Evolutionary conservation across 2,113 vertebrate species (phyloP).

Genomic region (Pedetes capensis): DNA sequence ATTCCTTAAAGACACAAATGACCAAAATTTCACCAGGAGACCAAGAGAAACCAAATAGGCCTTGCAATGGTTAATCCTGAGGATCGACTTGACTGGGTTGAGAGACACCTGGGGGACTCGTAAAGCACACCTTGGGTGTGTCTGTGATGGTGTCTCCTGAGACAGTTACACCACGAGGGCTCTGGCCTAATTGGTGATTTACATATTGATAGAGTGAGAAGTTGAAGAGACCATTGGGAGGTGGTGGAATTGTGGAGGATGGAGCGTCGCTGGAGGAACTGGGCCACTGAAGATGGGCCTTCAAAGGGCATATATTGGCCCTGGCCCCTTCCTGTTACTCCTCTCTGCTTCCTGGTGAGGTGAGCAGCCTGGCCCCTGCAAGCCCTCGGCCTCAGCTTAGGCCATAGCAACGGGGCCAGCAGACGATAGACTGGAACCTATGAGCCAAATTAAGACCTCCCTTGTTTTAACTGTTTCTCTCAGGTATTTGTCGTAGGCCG

Average conservation of each 20-base stretch:
- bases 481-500: not conserved
- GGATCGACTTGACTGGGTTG: not conserved
- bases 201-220: not conserved
- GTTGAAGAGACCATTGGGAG: not conserved
- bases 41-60: rapidly evolving
- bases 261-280: too few species aligned
- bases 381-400: not conserved
- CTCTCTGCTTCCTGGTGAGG: not conserved
- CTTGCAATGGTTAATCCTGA: not conserved
- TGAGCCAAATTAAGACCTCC: not conserved
- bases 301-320: not conserved
- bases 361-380: too few species aligned
- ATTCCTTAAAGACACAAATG: not conserved
- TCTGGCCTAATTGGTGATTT: not conserved
- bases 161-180: not conserved
- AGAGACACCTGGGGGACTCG: not conserved
- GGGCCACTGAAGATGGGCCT: too few species aligned
- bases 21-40: not conserved
- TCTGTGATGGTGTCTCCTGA: not conserved
- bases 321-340: not conserved
- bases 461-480: not conserved
- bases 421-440: not conserved
- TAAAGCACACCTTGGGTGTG: not conserved
- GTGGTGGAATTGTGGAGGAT: not conserved
- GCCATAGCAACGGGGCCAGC: not conserved